Conservation (phyloP, 2,888 invertebrate species). For the Stenoptilia bipunctidactyla region DNA sequence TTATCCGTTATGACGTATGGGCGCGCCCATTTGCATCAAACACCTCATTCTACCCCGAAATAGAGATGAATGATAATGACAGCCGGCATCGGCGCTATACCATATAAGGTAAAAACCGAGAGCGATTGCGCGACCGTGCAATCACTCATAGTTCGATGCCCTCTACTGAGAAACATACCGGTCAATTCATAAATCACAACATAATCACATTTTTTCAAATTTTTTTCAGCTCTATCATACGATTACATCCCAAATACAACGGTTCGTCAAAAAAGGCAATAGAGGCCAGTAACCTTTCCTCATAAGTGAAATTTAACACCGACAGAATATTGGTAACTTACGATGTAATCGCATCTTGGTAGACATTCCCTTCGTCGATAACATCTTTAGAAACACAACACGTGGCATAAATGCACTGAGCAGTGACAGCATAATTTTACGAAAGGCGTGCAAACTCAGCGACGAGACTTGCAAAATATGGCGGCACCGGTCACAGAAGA, state of each 20-base stretch:
- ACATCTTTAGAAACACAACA: slow-evolving; percentile 39
- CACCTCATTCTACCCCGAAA: slow-evolving; percentile 34
- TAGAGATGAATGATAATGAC: slow-evolving; percentile 19
- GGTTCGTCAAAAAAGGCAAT: slow-evolving; percentile 62
- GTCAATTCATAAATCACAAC: neutral
- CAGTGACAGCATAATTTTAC: slow-evolving; percentile 57
- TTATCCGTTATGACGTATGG: slow-evolving; percentile 11
- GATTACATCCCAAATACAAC: neutral
- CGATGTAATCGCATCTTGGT: slow-evolving; percentile 4
- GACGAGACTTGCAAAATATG: slow-evolving; percentile 65
- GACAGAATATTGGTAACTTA: slow-evolving; percentile 14
- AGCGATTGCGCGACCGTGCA: slow-evolving; percentile 64
- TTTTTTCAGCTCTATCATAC: slow-evolving; percentile 1
- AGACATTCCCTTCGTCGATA: slow-evolving; percentile 5
- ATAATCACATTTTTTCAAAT: too few relatives aligned
- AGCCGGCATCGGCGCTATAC: slow-evolving; percentile 28
- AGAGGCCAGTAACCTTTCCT: slow-evolving; percentile 48
- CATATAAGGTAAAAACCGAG: slow-evolving; percentile 61
- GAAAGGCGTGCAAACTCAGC: slow-evolving; percentile 63
- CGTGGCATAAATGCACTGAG: slow-evolving; percentile 68
- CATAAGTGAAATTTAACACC: slow-evolving; percentile 67
- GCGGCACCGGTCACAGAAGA: slow-evolving; percentile 62
- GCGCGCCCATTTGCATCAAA: slow-evolving; percentile 21
- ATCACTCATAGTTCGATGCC: slow-evolving; percentile 58
- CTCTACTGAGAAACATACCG: slow-evolving; percentile 20